phyloP scores from a whole-genome alignment of 2,797 vertebrate genomes.

The Adelosebastes latens region DNA sequence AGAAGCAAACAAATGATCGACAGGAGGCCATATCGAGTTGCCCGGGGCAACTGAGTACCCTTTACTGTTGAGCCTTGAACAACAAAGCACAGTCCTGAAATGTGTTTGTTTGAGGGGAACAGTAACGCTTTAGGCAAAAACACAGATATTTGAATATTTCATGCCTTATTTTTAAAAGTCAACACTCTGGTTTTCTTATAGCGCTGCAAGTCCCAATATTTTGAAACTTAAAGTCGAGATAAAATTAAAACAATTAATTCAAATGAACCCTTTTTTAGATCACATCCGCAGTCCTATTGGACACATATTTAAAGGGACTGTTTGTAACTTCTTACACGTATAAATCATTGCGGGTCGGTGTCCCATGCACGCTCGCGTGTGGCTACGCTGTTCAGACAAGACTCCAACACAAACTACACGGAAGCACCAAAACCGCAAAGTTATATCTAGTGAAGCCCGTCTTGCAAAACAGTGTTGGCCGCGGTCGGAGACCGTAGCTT shows the following conservation, averaged over 20 bases:
- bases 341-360: too few species aligned
- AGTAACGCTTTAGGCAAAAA: neutral
- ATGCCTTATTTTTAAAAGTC: neutral
- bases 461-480: too few species aligned
- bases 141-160: neutral
- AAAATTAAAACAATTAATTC: neutral
- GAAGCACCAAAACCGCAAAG: too few species aligned
- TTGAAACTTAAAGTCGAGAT: neutral
- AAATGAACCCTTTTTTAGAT: neutral
- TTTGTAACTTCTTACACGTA: too few species aligned
- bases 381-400: too few species aligned
- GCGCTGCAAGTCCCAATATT: neutral
- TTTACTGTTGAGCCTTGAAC: neutral
- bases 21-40: neutral
- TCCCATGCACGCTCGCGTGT: too few species aligned
- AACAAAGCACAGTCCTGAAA: neutral
- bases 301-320: too few species aligned
- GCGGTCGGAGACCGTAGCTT: too few species aligned
- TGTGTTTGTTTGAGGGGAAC: neutral
- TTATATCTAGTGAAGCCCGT: too few species aligned
- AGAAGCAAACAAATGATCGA: neutral
- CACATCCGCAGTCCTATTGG: neutral
- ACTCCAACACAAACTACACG: too few species aligned
- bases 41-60: neutral
- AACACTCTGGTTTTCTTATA: neutral